Percentiles rank a stretch among this genome's conserved stretches.
Conservation (phyloP, 2,888 invertebrate genomes). For the Anagyrus pseudococci region DNA sequence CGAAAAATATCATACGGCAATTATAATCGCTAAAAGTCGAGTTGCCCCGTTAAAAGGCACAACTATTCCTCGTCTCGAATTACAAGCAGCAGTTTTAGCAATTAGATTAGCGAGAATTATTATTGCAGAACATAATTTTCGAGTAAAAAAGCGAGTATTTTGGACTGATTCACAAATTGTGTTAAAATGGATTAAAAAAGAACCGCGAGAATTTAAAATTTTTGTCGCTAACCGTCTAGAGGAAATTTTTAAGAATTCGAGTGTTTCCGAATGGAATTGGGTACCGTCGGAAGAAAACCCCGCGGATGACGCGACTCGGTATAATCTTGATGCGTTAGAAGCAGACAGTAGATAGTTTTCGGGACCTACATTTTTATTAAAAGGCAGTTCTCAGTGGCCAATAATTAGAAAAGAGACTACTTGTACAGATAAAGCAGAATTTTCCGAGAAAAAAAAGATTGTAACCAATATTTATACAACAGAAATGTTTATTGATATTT, state of each 20-base stretch:
- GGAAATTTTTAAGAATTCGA: constrained; percentile 1
- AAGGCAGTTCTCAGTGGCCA: too few relatives aligned
- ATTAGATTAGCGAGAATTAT: constrained; percentile 11
- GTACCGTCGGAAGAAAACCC: constrained; percentile 13
- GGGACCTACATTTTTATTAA: too few relatives aligned
- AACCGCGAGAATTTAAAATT: constrained; percentile 13
- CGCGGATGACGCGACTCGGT: constrained; percentile 14
- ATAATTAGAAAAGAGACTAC: too few relatives aligned
- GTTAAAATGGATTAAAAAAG: constrained; percentile 2
- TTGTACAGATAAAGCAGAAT: too few relatives aligned
- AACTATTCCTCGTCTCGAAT: constrained; percentile 4
- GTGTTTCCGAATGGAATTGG: constrained; percentile 4
- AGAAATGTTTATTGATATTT: too few relatives aligned
- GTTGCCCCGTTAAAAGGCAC: constrained; percentile 15
- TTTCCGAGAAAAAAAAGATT: too few relatives aligned
- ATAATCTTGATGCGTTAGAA: too few relatives aligned
- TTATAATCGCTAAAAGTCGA: constrained; percentile 3
- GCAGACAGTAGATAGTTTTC: too few relatives aligned
- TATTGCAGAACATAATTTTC: not conserved
- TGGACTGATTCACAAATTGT: constrained; percentile 9
- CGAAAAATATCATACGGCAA: not conserved
- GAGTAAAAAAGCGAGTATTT: not conserved
- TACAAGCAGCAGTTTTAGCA: constrained; percentile 9
- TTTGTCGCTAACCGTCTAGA: constrained; percentile 12
- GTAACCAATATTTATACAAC: too few relatives aligned